Evolutionary conservation across 2,797 vertebrate species (phyloP).

Genomic region (Sphenodon punctatus): DNA sequence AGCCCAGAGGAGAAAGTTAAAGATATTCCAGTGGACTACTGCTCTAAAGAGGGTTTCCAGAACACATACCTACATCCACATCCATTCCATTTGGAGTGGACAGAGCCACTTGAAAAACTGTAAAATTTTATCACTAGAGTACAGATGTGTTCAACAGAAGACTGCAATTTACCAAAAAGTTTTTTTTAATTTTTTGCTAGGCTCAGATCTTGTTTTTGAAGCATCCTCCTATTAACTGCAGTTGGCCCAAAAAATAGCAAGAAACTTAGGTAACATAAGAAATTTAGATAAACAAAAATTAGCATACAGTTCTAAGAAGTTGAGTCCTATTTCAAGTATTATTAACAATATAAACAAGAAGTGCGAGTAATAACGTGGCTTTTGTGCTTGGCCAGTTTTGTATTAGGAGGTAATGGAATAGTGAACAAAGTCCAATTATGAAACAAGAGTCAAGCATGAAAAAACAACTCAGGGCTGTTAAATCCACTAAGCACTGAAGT

Average conservation of each 20-base stretch:
- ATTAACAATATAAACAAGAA: not conserved
- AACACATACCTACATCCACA: too few relatives aligned
- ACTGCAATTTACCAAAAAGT: not conserved
- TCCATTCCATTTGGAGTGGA: too few relatives aligned
- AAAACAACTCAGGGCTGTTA: too few relatives aligned
- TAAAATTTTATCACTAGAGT: not conserved
- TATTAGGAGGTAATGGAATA: not conserved
- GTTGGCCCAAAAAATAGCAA: not conserved
- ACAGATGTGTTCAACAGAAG: not conserved
- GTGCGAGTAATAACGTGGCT: too few relatives aligned
- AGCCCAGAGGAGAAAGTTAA: too few relatives aligned
- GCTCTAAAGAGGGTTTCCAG: too few relatives aligned
- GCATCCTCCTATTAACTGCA: not conserved
- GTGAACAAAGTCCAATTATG: not conserved
- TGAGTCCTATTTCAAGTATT: not conserved
- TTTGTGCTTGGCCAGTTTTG: too few relatives aligned
- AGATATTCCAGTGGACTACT: too few relatives aligned
- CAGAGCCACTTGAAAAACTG: too few relatives aligned
- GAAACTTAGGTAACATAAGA: not conserved
- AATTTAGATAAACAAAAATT: accelerated
- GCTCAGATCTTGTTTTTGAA: not conserved
- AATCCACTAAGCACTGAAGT: not conserved
- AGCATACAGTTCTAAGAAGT: not conserved
- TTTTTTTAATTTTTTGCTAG: not conserved
- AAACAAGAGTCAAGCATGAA: not conserved